Conservation (phyloP, 2,113 vertebrate species). For the Calidris pygmaea region DNA sequence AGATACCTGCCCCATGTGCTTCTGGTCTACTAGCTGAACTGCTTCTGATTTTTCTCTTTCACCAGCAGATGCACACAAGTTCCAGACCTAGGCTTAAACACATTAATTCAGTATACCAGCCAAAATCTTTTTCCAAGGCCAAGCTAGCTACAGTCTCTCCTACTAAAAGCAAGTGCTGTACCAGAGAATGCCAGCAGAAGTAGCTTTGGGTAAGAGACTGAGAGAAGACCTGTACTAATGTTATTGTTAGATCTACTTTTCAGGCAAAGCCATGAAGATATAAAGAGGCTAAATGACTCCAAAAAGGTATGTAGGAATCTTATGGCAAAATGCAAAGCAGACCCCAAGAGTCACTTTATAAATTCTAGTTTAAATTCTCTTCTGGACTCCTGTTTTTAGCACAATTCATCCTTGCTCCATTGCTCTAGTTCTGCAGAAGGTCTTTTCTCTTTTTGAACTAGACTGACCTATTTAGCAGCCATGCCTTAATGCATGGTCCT, state of each 20-base stretch:
- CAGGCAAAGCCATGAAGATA: background rate
- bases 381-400: background rate
- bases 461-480: background rate
- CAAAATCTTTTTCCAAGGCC: background rate
- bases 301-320: background rate
- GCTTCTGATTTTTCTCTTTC: background rate
- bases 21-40: background rate
- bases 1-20: background rate
- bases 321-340: background rate
- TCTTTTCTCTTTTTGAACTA: background rate
- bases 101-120: background rate
- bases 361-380: background rate
- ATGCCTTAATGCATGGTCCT: background rate
- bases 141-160: background rate
- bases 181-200: background rate
- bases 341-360: background rate
- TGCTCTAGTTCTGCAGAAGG: background rate
- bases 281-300: background rate
- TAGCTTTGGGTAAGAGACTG: background rate
- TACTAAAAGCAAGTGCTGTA: background rate
- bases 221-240: background rate
- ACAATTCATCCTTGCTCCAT: background rate
- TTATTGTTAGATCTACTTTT: background rate
- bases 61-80: background rate
- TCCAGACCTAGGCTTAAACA: background rate